These are phyloP conservation scores for Copidosoma aretas DNA, from an alignment of 2,888 invertebrate genomes.

Conservation along the genomic window DNA sequence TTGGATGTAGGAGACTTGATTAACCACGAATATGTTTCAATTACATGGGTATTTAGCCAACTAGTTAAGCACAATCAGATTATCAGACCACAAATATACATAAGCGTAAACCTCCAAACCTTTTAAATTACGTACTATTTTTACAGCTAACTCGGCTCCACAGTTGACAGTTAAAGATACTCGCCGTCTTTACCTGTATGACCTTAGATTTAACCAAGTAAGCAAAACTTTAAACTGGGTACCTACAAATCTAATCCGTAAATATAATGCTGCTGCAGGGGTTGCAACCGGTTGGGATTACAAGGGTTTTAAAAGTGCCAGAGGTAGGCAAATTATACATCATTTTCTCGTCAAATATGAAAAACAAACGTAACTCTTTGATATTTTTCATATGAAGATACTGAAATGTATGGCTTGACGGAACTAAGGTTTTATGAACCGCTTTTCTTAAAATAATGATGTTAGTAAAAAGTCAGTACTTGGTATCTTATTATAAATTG, in stretches of 20 bases:
- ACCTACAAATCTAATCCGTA: not conserved
- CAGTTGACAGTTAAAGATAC: not conserved
- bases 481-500: too few species aligned
- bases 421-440: too few species aligned
- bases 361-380: too few species aligned
- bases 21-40: not conserved
- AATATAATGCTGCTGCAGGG: not conserved
- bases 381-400: too few species aligned
- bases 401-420: too few species aligned
- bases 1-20: not conserved
- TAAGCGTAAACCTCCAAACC: not conserved
- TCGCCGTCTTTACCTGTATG: not conserved
- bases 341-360: too few species aligned
- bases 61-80: not conserved
- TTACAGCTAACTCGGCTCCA: not conserved
- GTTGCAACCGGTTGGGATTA: too few species aligned
- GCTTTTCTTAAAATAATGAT: too few species aligned
- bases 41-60: not conserved
- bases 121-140: too few species aligned
- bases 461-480: too few species aligned
- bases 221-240: not conserved
- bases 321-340: too few species aligned
- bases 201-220: not conserved
- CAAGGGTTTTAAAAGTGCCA: too few species aligned
- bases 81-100: not conserved